Base-by-base conservation (phyloP, 2,797 vertebrate genomes). In the Coregonus ussuriensis region DNA sequence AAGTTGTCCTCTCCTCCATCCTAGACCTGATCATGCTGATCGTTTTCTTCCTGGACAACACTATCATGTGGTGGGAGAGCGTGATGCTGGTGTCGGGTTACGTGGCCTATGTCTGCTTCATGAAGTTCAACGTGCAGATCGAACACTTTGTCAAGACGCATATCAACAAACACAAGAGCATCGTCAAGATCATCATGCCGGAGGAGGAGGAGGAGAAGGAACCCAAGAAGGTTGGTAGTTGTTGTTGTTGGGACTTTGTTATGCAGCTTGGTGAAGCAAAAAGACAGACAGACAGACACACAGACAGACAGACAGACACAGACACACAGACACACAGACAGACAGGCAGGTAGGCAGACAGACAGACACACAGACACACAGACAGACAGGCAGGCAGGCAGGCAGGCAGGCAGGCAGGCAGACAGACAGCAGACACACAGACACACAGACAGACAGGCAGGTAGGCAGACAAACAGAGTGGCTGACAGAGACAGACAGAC, bases 21-120 rank as follows among this genome's bases (percentile, higher is more conserved):
- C 14, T 31, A 67, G 65, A 67, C 77, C 88, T 93, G 33, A 21
- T 89, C 62, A 90, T 93, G 91, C 92, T 93, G 77, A 93, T 93
- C 29, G 15, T 91, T 77, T 93, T 93, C 82, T 93, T 93, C 85
- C 78, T 93, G 88, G 92, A 93, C 83, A 93, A 81, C 83, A 66
- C 21, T 68, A 97, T 98, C 83, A 75, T 92, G 79, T 98, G 97
- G 96, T 98, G 97, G 96, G 97, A 98, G 93, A 98, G 96, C 85
- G 54, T 93, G 51, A 5, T 95, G 86, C 92, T 98, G 88, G 81
- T 97, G 85, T 71, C 87, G 85, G 95, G 93, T 78, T 98, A 98
- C 82, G 77, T 94, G 74, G 81, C 87, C 72, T 98, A 98, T 0
- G 97, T 98, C 9, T 74, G 89, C 85, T 93, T 96, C 85, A 98